Evolutionary conservation across 2,113 vertebrate genomes (phyloP).

Genomic region (Andinoacara biseriatus): DNA sequence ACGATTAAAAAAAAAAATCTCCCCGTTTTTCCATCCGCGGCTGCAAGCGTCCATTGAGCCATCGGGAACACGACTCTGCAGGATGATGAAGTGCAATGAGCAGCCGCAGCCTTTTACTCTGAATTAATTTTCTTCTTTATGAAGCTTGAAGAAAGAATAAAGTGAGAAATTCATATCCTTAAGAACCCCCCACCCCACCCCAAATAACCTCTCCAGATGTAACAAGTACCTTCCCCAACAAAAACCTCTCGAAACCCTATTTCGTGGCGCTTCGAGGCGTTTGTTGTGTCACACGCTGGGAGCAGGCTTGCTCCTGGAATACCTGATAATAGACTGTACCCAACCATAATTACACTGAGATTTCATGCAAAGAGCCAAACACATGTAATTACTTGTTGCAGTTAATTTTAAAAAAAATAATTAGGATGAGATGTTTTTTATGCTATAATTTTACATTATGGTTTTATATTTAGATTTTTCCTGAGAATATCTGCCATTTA

Average conservation of each 20-base stretch:
- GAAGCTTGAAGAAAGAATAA: constrained; percentile 23
- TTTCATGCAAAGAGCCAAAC: constrained; percentile 66
- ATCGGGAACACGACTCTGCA: constrained; percentile 14
- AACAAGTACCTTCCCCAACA: constrained; percentile 9
- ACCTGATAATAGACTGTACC: constrained; percentile 59
- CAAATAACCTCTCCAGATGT: constrained; percentile 33
- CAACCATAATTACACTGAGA: constrained; percentile 74
- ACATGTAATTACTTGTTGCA: constrained; percentile 61
- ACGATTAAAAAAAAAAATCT: no score
- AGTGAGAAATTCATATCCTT: constrained; percentile 18
- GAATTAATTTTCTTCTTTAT: constrained; percentile 41
- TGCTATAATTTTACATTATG: constrained; percentile 12
- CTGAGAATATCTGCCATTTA: neutral
- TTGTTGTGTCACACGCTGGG: constrained; percentile 13
- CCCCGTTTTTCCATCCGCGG: neutral
- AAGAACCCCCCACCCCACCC: neutral
- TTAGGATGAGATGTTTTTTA: constrained; percentile 47
- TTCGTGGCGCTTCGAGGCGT: neutral
- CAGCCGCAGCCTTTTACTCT: constrained; percentile 18
- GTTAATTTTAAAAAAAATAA: constrained; percentile 61
- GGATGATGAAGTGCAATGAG: constrained; percentile 26
- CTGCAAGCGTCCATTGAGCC: constrained; percentile 23
- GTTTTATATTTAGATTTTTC: neutral
- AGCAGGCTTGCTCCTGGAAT: constrained; percentile 40
- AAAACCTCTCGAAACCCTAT: constrained; percentile 43